Percentiles rank a stretch among this genome's conserved stretches.
Conservation (phyloP, 2,888 invertebrate species). For the Dasysyrphus albostriatus region DNA sequence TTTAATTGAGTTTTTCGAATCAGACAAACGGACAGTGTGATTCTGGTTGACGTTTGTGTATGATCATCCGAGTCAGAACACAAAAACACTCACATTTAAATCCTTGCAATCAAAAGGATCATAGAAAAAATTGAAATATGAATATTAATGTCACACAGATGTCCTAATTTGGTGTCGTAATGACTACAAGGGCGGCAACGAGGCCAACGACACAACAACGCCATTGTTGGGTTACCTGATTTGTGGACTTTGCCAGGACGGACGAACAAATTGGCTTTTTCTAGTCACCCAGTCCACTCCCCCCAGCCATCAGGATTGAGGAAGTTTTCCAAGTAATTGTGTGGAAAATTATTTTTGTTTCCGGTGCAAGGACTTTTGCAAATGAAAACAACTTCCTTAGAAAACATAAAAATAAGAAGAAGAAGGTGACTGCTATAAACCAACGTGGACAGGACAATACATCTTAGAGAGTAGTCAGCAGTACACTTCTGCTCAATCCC, state of each 20-base stretch:
- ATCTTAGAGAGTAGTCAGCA: constrained; percentile 34
- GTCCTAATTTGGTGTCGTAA: constrained; percentile 64
- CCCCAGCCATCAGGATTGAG: neutral
- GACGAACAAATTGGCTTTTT: constrained; percentile 57
- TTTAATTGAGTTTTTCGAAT: constrained; percentile 71
- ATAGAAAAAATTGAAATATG: constrained; percentile 63
- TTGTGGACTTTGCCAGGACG: constrained; percentile 37
- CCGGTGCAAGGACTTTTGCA: constrained; percentile 58
- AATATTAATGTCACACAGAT: constrained; percentile 70
- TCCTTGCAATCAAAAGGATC: constrained; percentile 22
- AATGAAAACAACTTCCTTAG: constrained; percentile 51
- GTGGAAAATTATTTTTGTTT: constrained; percentile 71
- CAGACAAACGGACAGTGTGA: constrained; percentile 10
- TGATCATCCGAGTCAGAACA: constrained; percentile 29
- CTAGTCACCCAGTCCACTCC: neutral
- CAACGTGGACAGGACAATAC: constrained; percentile 65
- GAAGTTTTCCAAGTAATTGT: constrained; percentile 66
- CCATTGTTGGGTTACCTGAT: constrained; percentile 36
- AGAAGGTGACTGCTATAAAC: constrained; percentile 63
- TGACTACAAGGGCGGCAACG: neutral
- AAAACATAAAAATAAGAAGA: constrained; percentile 8
- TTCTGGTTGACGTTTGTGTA: constrained; percentile 44
- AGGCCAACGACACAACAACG: constrained; percentile 10
- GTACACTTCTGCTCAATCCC: neutral
- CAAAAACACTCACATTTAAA: constrained; percentile 25